These are phyloP conservation scores for Alces alces DNA, from an alignment of 2,113 vertebrate genomes.

Conservation along the genomic window DNA sequence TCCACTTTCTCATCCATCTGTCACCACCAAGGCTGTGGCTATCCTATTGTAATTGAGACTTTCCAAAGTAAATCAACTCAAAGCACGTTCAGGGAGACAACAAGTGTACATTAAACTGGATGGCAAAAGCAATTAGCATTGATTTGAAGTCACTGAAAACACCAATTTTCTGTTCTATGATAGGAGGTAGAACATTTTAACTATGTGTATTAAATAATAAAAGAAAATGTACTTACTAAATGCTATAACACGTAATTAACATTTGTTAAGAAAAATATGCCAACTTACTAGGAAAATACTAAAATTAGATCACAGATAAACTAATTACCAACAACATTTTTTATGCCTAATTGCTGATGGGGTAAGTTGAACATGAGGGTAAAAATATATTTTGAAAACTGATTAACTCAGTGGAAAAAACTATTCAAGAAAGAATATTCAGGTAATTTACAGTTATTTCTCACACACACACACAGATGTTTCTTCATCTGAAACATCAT, in stretches of 20 bases:
- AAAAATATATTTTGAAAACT: not conserved
- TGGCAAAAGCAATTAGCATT: not conserved
- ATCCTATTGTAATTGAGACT: not conserved
- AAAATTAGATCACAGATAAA: not conserved
- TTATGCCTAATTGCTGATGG: not conserved
- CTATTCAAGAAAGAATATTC: not conserved
- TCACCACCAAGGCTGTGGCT: not conserved
- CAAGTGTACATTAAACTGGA: not conserved
- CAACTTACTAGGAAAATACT: not conserved
- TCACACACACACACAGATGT: not conserved
- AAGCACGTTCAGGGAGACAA: not conserved
- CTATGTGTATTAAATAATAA: not conserved
- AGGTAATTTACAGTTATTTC: conserved; percentile 23
- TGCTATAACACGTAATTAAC: not conserved
- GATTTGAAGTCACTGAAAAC: conserved; percentile 11
- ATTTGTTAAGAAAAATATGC: not conserved
- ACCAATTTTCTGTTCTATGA: not conserved
- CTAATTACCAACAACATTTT: not conserved
- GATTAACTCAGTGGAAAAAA: not conserved
- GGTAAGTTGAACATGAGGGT: not conserved
- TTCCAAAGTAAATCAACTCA: conserved; percentile 1
- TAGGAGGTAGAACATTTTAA: conserved; percentile 2
- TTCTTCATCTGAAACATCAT: not conserved
- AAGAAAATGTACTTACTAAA: not conserved
- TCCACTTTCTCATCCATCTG: not conserved